These are phyloP conservation scores for Nephrotoma guestfalica DNA, from an alignment of 2,888 invertebrate genomes.

Conservation along the genomic window DNA sequence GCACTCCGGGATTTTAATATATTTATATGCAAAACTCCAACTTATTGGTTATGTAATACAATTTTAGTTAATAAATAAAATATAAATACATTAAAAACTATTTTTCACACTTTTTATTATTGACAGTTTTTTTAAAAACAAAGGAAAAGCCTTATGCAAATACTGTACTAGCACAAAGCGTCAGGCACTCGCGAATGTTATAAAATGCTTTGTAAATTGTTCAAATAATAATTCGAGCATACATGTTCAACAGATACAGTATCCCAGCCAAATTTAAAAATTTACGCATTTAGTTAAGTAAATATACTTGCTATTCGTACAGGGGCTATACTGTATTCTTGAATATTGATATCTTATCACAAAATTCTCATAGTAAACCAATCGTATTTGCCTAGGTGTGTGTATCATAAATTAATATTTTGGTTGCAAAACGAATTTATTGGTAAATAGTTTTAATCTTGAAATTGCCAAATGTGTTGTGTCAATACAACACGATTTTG, in stretches of 20 bases:
- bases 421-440: not conserved
- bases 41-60: not conserved
- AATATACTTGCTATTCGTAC: no score
- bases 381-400: not conserved
- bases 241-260: no score
- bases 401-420: not conserved
- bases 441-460: no score
- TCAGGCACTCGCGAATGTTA: not conserved
- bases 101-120: not conserved
- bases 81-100: not conserved
- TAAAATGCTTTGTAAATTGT: not conserved
- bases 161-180: not conserved
- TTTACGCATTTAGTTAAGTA: no score
- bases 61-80: not conserved
- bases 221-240: no score
- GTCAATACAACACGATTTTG: no score
- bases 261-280: no score
- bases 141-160: not conserved
- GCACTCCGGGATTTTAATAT: not conserved
- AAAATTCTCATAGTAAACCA: not conserved
- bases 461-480: no score
- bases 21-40: not conserved
- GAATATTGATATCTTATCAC: not conserved
- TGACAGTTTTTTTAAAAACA: not conserved
- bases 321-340: not conserved